These are phyloP conservation scores for Scaptomyza polygonia DNA, from an alignment of 2,888 invertebrate species.

Conservation along the genomic window DNA sequence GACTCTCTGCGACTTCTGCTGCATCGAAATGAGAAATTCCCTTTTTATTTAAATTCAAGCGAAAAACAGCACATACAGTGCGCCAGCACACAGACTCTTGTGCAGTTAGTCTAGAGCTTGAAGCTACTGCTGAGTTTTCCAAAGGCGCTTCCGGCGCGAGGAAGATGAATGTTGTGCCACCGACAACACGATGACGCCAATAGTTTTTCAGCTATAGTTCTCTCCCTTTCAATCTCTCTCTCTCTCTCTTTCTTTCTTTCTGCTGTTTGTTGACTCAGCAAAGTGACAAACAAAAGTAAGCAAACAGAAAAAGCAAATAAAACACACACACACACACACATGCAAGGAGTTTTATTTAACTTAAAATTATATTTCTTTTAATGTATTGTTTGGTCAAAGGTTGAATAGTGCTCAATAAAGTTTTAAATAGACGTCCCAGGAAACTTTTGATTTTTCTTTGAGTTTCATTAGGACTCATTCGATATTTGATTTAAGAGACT, in stretches of 20 bases:
- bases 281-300: slow-evolving; percentile 17
- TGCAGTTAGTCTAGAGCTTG: neutral
- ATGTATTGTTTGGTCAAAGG: neutral
- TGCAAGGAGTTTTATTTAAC: neutral
- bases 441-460: neutral
- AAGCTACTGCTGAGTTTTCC: slow-evolving; percentile 62
- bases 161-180: slow-evolving; percentile 82
- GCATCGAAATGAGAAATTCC: slow-evolving; percentile 69
- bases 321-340: neutral
- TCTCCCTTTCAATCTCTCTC: slow-evolving; percentile 11
- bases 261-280: slow-evolving; percentile 57
- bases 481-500: too few relatives aligned
- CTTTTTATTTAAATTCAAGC: slow-evolving; percentile 73
- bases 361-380: too few relatives aligned
- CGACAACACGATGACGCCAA: slow-evolving; percentile 83
- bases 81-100: neutral
- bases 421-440: neutral
- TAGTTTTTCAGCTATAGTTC: slow-evolving; percentile 61
- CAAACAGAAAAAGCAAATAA: neutral
- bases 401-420: neutral
- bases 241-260: neutral
- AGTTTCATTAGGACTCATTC: neutral
- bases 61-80: slow-evolving; percentile 48
- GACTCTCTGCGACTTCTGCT: slow-evolving; percentile 25
- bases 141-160: slow-evolving; percentile 81